Conservation (phyloP, 2,797 vertebrate species). For the Spondyliosoma cantharus region DNA sequence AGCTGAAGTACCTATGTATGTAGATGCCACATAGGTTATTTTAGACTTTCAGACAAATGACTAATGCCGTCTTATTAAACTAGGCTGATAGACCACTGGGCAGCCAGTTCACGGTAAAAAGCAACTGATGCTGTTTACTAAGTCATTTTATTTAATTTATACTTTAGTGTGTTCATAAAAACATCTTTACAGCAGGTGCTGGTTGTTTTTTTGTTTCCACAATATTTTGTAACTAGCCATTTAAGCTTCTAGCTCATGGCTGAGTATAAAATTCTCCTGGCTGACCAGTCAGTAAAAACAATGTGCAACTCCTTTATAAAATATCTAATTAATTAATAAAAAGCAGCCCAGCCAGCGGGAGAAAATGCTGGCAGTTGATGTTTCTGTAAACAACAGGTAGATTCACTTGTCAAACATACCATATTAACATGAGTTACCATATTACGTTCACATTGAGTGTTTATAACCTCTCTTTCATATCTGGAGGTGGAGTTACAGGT, state of each 20-base stretch:
- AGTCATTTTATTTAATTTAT: not conserved
- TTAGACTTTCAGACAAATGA: not conserved
- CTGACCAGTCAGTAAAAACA: not conserved
- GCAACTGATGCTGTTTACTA: not conserved
- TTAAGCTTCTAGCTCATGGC: not conserved
- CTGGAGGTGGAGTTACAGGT: too few relatives aligned
- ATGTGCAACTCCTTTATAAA: not conserved
- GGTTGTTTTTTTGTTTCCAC: too few relatives aligned
- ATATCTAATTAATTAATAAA: not conserved
- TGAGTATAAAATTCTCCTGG: not conserved
- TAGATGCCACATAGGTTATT: not conserved
- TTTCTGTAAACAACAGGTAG: too few relatives aligned
- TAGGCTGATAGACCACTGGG: not conserved
- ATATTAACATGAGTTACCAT: too few relatives aligned
- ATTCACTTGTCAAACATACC: too few relatives aligned
- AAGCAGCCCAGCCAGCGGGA: not conserved
- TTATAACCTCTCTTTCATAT: too few relatives aligned
- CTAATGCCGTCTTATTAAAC: not conserved
- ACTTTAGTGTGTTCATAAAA: not conserved
- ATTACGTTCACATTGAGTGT: too few relatives aligned
- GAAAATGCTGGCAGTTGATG: too few relatives aligned
- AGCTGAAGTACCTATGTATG: not conserved
- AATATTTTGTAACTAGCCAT: too few relatives aligned
- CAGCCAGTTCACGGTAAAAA: not conserved
- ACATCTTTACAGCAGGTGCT: not conserved